These are phyloP conservation scores for Montifringilla adamsi DNA, from an alignment of 2,113 vertebrate genomes.

Conservation along the genomic window DNA sequence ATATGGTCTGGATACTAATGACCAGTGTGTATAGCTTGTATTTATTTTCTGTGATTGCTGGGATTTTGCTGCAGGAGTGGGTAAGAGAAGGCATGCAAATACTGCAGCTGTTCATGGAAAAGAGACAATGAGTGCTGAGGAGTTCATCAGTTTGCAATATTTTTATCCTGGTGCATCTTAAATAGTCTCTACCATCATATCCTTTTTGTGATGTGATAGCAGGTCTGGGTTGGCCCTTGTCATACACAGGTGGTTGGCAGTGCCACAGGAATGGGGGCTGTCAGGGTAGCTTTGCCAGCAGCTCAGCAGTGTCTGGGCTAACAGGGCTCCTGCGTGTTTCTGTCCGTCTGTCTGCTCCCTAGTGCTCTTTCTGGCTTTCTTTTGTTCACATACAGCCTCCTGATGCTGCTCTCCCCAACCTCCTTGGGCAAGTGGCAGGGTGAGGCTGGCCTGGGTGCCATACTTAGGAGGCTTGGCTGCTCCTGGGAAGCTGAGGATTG, in stretches of 20 bases:
- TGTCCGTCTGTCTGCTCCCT: fast-evolving
- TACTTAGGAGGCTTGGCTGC: background rate
- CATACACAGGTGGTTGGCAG: background rate
- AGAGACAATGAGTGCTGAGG: background rate
- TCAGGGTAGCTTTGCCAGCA: background rate
- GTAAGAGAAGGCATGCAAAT: background rate
- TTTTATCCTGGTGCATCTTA: background rate
- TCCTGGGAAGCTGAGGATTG: background rate
- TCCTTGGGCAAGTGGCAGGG: background rate
- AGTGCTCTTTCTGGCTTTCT: background rate
- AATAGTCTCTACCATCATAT: background rate
- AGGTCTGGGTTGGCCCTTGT: background rate
- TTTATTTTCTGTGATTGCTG: background rate
- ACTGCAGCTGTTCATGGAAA: background rate
- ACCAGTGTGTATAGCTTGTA: background rate
- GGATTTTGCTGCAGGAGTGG: background rate
- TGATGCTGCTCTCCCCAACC: background rate
- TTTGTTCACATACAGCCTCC: background rate
- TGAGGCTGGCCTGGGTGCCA: background rate
- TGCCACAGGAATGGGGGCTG: background rate
- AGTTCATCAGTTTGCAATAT: background rate
- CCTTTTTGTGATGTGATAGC: background rate
- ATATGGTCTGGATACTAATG: background rate
- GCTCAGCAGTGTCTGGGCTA: background rate
- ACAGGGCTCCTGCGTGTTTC: fast-evolving